Percentiles rank a stretch among this genome's conserved stretches.
Conservation (phyloP, 2,888 invertebrate species). For the Nasonia oneida region DNA sequence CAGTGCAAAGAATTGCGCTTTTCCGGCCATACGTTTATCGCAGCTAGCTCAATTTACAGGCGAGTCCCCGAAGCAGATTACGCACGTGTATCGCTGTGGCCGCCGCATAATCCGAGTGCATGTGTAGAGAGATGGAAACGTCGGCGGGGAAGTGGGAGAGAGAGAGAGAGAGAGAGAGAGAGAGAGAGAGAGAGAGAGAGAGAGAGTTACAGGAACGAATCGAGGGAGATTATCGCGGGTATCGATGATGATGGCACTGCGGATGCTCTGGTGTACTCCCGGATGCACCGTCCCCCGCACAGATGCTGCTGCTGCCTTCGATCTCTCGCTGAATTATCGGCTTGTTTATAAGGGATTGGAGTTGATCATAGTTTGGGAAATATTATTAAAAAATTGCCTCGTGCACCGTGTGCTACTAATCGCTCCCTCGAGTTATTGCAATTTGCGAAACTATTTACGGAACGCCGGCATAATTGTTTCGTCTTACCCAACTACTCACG, state of each 20-base stretch:
- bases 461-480: conserved; percentile 39
- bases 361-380: not conserved
- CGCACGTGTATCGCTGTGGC: not conserved
- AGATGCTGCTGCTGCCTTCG: not conserved
- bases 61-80: not conserved
- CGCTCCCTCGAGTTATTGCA: not conserved
- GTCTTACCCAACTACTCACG: conserved; percentile 38
- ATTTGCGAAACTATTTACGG: conserved; percentile 36
- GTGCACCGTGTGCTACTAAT: not conserved
- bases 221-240: not conserved
- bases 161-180: not conserved
- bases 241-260: not conserved
- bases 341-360: not conserved
- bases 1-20: not conserved
- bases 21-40: not conserved
- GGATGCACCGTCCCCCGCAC: not conserved
- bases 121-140: not conserved
- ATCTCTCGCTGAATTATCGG: not conserved
- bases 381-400: no score
- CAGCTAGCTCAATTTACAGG: not conserved
- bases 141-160: not conserved
- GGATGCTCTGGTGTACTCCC: not conserved
- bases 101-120: not conserved
- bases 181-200: not conserved
- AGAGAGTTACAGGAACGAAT: not conserved